Conservation (phyloP, 2,113 vertebrate species). For the Fulica atra region DNA sequence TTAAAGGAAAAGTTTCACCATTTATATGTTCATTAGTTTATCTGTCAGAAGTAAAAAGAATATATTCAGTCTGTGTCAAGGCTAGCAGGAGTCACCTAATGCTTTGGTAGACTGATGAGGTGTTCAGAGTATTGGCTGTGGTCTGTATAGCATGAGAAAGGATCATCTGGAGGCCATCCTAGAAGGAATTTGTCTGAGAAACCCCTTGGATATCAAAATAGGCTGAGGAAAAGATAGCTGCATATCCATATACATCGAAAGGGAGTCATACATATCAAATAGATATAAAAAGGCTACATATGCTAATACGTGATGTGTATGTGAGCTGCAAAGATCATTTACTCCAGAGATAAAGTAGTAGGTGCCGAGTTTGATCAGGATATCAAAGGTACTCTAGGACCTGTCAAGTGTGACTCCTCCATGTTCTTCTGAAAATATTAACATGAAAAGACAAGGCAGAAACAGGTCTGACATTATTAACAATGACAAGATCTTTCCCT, state of each 20-base stretch:
- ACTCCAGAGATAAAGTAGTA: background rate
- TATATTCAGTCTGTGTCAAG: background rate
- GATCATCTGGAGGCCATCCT: background rate
- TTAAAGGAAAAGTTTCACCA: background rate
- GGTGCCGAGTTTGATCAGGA: conserved; percentile 30
- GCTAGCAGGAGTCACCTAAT: background rate
- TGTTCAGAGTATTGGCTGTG: background rate
- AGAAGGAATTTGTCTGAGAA: background rate
- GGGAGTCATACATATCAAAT: conserved; percentile 14
- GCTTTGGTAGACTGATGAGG: background rate
- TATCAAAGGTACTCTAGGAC: conserved; percentile 31
- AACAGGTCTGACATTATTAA: conserved; percentile 33
- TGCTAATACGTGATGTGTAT: background rate
- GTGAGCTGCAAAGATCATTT: background rate
- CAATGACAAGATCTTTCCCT: conserved; percentile 11
- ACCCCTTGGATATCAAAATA: background rate
- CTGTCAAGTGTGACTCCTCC: conserved; percentile 14
- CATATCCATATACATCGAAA: background rate
- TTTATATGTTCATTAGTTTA: background rate
- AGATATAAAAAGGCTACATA: background rate
- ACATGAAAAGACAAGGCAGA: conserved; percentile 40
- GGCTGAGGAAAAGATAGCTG: background rate
- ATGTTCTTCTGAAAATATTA: conserved; percentile 24
- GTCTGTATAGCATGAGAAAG: background rate
- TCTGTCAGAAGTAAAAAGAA: background rate